Base-by-base conservation (phyloP, 2,888 invertebrate genomes). In the Pandemis cinnamomeana region DNA sequence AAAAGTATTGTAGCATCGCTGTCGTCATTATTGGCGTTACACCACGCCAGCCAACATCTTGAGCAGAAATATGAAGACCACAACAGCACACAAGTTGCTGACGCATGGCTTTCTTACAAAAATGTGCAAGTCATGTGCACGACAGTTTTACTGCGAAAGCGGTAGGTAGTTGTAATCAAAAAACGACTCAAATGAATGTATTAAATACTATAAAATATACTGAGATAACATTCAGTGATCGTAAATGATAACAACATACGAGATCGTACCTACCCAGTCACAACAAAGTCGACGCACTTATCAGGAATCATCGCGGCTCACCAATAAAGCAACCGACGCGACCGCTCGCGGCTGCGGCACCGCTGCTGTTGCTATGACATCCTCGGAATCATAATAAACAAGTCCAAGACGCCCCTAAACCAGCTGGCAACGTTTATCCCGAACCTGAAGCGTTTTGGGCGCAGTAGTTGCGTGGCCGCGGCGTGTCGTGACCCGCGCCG, bases 341-440 rank as follows among this genome's bases (percentile, higher is more conserved):
- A 1, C 58, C 15, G 53, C 53, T 15, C 58, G 2, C 58, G 15
- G 15, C 15, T 7, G 8, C 53, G n/a, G 51, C 13, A 2, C 27
- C 27, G 8, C 27, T 58, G 58, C n/a, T 58, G 58, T 58, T 58
- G 58, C 58, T 58, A 58, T 58, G 58, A 27, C 58, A 58, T 58
- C 55, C 58, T 58, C 27, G 58, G 5, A 11, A 58, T 58, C 58
- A 58, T 27, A 58, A 58, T 27, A 58, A 58, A 58, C 58, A 58
- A 58, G 7, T n/a, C 53, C 11, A 4, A 20, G 15, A 7, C 51
- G n/a, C 1, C n/a, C 6, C n/a, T 55, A 6, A 8, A 20, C n/a
- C 2, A 7, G 53, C 15, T 15, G 53, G 6, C 13, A 20, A 10
- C 13, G 11, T 58, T 58, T 58, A 60, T 36, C 36, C 11, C 36